phyloP scores from a whole-genome alignment of 2,113 vertebrate genomes.

The Zosterops hypoxanthus region DNA sequence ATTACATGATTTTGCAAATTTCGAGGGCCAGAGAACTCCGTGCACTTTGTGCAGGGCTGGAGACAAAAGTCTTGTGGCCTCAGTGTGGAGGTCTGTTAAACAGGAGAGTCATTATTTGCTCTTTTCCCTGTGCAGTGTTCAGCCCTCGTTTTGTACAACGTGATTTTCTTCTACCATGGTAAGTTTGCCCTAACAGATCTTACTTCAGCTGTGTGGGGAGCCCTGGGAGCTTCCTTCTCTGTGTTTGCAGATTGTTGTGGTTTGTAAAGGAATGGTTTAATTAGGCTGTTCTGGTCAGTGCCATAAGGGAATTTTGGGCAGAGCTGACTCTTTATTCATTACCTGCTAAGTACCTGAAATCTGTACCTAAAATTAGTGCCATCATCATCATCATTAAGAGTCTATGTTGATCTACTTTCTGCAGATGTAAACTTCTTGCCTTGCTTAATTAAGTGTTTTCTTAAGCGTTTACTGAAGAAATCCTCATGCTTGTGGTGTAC shows the following conservation, averaged over 20 bases:
- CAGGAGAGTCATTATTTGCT: neutral
- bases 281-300: neutral
- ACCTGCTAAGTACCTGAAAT: neutral
- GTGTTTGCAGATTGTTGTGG: neutral
- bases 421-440: neutral
- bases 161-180: neutral
- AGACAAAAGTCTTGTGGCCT: neutral
- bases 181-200: neutral
- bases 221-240: neutral
- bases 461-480: neutral
- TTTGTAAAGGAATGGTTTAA: neutral
- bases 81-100: no score
- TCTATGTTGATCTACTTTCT: neutral
- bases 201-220: neutral
- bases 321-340: no score
- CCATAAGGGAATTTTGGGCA: neutral
- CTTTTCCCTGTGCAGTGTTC: neutral
- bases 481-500: neutral
- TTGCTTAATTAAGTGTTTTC: fast-evolving
- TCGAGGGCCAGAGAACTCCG: neutral
- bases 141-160: neutral
- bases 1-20: neutral
- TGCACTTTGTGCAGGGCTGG: no score
- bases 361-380: no score
- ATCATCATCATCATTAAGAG: neutral